These are phyloP conservation scores for Acanthiza pusilla DNA, from an alignment of 2,797 vertebrate species.

Conservation along the genomic window DNA sequence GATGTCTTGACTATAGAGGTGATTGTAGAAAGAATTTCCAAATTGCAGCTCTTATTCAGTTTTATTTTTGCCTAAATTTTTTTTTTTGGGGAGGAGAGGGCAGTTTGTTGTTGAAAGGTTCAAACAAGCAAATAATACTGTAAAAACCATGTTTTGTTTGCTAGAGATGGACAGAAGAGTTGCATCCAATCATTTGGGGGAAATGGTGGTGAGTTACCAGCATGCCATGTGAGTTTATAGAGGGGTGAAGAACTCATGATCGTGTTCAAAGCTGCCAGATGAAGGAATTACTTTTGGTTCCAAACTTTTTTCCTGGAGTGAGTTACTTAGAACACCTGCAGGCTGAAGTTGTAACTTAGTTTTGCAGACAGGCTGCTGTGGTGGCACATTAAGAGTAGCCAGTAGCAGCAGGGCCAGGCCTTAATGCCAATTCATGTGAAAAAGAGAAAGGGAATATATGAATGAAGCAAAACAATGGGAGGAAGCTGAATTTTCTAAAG, in stretches of 20 bases:
- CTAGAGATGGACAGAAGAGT: neutral
- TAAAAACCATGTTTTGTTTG: neutral
- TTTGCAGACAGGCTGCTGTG: neutral
- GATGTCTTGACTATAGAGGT: neutral
- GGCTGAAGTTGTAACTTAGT: neutral
- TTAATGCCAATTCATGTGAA: neutral
- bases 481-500: neutral
- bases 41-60: neutral
- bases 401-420: neutral
- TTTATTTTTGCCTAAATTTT: neutral
- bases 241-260: neutral
- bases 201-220: neutral
- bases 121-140: neutral
- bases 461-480: neutral
- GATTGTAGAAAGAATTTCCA: neutral
- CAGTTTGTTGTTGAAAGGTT: neutral
- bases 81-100: rapidly evolving
- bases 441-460: neutral
- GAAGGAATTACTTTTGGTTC: neutral
- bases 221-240: neutral
- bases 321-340: neutral
- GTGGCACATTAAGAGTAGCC: neutral
- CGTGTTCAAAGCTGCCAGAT: neutral
- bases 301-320: neutral
- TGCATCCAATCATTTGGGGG: neutral